Evolutionary conservation across 2,888 invertebrate species (phyloP), one percentile per base, ranked within the genome.

Genomic region (Yponomeuta malinellus): DNA sequence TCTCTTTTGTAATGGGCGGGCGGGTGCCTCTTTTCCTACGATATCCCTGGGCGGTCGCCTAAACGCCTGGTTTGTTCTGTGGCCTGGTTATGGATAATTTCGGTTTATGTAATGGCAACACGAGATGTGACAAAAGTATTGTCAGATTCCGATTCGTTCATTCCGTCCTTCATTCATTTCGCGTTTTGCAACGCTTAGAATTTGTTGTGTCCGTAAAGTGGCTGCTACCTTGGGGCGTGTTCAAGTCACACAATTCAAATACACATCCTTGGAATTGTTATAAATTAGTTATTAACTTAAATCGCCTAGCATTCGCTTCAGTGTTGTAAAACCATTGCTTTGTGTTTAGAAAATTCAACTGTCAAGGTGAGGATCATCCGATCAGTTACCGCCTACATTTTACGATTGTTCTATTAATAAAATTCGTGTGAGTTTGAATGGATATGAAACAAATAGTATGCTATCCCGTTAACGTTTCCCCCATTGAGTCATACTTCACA

Each of bases 81-180:
- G n/a, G 43, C 43, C 2, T 33, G 5, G 3, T 33, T 33, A 2
- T 8, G 12, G 52, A 12, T 52, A 10, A 52, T 52, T 52, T 52
- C 0, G 52, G 4, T 2, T 59, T 15, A 59, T 59, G 52, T 15
- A 15, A 12, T 59, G 52, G 52, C 52, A 59, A 59, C 52, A 59
- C 52, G 52, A 59, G 15, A 15, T 59, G 3, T 59, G 33, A 33
- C 33, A 33, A 33, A 33, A 33, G 33, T 4, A 52, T 52, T 52
- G 15, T 15, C 52, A 15, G 52, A 15, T 59, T 12, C 1, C 12
- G 8, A 59, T 59, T 59, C 52, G 5, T 43, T 43, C 1, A 0
- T 1, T 23, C n/a, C 68, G 63, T 48, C 72, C 12, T 59, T 59
- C 52, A 59, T 59, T 59, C 52, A 59, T 59, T 59, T 59, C 52